Base-by-base conservation (phyloP, 2,797 vertebrate species). In the Siniperca undulata region DNA sequence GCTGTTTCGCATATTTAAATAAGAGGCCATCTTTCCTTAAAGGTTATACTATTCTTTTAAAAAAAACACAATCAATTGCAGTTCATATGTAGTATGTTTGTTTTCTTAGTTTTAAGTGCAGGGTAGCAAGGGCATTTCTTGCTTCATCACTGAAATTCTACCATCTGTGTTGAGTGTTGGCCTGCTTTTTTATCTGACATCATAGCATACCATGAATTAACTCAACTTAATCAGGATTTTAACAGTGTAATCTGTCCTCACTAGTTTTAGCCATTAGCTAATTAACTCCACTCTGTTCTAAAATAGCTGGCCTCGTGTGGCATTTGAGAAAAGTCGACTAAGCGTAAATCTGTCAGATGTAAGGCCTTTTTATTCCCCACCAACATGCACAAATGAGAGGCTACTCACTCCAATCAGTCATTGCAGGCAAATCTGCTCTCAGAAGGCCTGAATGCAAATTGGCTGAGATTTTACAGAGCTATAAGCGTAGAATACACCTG, bases 181-280 rank as follows among this genome's bases (percentile, higher is more conserved):
- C 52, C 38, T 70, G 17, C 5, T 12, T 72, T 46, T 76, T 56
- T 40, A 13, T 60, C 9, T 48, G 46, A 82, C 48, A 13, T 78
- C 75, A 81, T 10, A 48, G 20, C 1, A 3, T 17, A 24, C n/a
- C 55, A 82, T 53, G 34, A 90, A 79, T 81, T 70, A 85, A 74
- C 67, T 78, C 13, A 68, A 68, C 66, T 72, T 85, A 80, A 84
- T 86, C 72, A 53, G 77, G 83, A 87, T 84, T 70, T 82, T 86
- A 86, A 82, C 76, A 13, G 59, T 3, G 73, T 81, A 77, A 88
- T 86, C 79, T 74, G 50, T 80, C 59, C 52, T 69, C 44, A 42
- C 50, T 70, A 16, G 67, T 81, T 87, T 86, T 67, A 86, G 56
- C 78, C 67, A 82, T 85, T 84, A 84, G 77, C 66, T 80, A 89